Evolutionary conservation across 2,888 invertebrate species (phyloP), one percentile per base, ranked within the genome.

Genomic region (Drosophila stalkeri): DNA sequence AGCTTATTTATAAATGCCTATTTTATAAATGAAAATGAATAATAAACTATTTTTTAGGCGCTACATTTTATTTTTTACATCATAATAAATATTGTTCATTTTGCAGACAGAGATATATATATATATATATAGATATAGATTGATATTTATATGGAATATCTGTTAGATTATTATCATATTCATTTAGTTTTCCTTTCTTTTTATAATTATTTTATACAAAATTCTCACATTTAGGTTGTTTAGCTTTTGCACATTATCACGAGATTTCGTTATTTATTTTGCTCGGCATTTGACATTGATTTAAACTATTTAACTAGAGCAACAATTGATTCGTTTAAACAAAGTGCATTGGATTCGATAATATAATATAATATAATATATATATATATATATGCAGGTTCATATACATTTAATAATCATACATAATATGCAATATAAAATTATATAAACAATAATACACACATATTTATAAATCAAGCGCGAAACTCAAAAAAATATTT

Each of bases 81-180:
- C 82, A 89, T 84, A 91, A 89, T 90, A 88, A 82, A 86, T 82
- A 84, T 86, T 86, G 86, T 86, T 86, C 84, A 84, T 86, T 80
- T 76, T 73, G 86, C 89, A 86, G 86, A 71, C 72, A 54, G 12
- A 64, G 16, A 63, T 52, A 51, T 44, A 60, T 14, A 67, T 56
- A 55, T 49, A 60, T 16, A 77, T 1, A 49, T 75, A 75, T 77
- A 75, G 56, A 72, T 68, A 65, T 64, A 56, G 51, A 56, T 41
- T 43, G 46, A 49, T 62, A 54, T 64, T 51, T 57, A 55, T 43
- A 44, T 62, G 52, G 62, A 67, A 59, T 69, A 65, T 44, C 57
- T 44, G 57, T 44, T 57, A 35, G 43, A 57, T 75, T 72, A 74
- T 73, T 63, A 82, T 75, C 72, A 70, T 72, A 80, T 86, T 81